Percentiles rank a stretch among this genome's conserved stretches.
Evolutionary conservation across 2,888 invertebrate species (phyloP).

Genomic region (Rosalia funebris): DNA sequence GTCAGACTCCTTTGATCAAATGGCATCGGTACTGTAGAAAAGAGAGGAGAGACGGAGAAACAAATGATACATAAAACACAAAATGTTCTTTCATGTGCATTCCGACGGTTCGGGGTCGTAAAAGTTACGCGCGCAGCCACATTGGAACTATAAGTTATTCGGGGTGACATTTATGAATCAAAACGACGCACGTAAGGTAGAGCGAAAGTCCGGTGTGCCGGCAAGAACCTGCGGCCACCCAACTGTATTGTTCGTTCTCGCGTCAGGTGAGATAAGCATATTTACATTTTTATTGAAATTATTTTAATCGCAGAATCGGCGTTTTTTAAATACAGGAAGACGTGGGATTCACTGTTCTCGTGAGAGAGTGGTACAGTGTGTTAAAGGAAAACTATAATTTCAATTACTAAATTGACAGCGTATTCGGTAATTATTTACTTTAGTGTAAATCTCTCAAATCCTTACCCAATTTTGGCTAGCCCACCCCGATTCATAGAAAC

Average conservation of each 20-base stretch:
- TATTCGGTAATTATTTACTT: too few relatives aligned
- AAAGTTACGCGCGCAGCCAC: conserved; percentile 56
- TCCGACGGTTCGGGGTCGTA: conserved; percentile 55
- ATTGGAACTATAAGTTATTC: conserved; percentile 61
- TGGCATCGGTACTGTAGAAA: conserved; percentile 12
- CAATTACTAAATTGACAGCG: too few relatives aligned
- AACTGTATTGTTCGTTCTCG: conserved; percentile 6
- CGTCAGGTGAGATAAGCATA: conserved; percentile 4
- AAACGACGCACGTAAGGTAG: conserved; percentile 29
- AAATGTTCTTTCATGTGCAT: conserved; percentile 59
- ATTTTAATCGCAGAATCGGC: conserved; percentile 10
- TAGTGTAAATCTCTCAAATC: too few relatives aligned
- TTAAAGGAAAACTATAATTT: too few relatives aligned
- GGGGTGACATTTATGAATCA: conserved; percentile 61
- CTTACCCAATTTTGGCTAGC: too few relatives aligned
- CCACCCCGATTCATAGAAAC: too few relatives aligned
- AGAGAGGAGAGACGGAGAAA: conserved; percentile 10
- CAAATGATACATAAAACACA: conserved; percentile 56
- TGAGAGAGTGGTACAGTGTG: too few relatives aligned
- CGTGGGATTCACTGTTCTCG: too few relatives aligned
- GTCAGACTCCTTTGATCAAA: conserved; percentile 33
- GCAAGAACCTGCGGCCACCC: conserved; percentile 10
- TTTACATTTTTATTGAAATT: conserved; percentile 19
- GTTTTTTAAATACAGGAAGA: too few relatives aligned
- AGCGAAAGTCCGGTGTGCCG: conserved; percentile 8